Base-by-base conservation (phyloP, 2,888 invertebrate species). In the Spialia ferax region DNA sequence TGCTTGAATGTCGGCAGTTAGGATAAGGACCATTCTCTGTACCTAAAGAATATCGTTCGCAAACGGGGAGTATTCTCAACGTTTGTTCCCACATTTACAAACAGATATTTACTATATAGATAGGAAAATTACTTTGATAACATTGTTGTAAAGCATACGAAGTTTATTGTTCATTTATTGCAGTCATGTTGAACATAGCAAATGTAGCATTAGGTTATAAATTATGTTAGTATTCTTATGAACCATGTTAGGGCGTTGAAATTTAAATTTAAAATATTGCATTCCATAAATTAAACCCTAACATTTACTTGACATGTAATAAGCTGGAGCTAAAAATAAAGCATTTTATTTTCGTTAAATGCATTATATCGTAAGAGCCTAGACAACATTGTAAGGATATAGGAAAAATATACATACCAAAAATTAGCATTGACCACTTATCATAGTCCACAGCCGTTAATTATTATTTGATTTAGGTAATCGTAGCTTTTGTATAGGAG, bases 11-110 rank as follows among this genome's bases (percentile, higher is more conserved):
- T 4, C 29, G 52, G 20, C 13, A 54, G 18, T 50, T 59, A 18
- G 5, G 59, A 65, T 65, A 57, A 65, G 8, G 23, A 50, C 23
- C 50, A 50, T 57, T 57, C 57, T 64, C 55, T 56, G 45, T 63
- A 35, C 11, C 32, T 35, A 48, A 11, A 45, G 55, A 29, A 55
- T n/a, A 35, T 35, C 20, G 35, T 29, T 20, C 18, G 18, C 0
- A 42, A 59, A 13, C 15, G 18, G 0, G 32, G 23, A 29, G 5
- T n/a, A 29, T n/a, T 35, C 32, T 11, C n/a, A 20, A 20, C 18
- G 45, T 15, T 18, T 23, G 22, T 48, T 20, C 20, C 11, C 22
- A 50, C 11, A 8, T 22, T 22, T 22, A 20, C 13, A 50, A 52
- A 8, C 18, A 45, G 6, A 8, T 45, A 8, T 4, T 45, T n/a